Base-by-base conservation (phyloP, 2,113 vertebrate genomes). In the Cynopterus brachyotis region DNA sequence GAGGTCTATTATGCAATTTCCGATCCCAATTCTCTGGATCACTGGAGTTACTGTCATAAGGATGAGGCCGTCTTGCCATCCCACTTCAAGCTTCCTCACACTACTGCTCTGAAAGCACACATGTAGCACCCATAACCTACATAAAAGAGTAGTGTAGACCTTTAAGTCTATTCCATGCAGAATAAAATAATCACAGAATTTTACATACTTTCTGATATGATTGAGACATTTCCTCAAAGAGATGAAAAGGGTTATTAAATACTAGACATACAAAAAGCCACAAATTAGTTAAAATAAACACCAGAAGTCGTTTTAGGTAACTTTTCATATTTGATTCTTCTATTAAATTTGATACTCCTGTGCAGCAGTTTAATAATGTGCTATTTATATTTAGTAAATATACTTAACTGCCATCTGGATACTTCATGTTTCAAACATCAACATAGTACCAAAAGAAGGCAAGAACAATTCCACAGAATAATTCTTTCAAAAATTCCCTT, bases 11-110 rank as follows among this genome's bases (percentile, higher is more conserved):
- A 98, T 99, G 98, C 97, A 99, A 98, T 98, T 99, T 99, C 98
- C 98, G 98, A 98, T 99, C 99, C 98, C 99, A 99, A 98, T 99
- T 99, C 98, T 99, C 99, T 98, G 99, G 99, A 98, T 99, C 99
- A 98, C 99, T 99, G 98, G 99, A 99, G 99, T 99, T 99, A 98
- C 99, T 99, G 98, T 99, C 99, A 99, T 99, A 99, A 98, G 99
- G 99, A 98, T 99, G 99, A 98, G 99, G 99, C 98, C 98, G 99
- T 98, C 98, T 99, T 99, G 99, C 99, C 99, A 99, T 99, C 99
- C 99, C 99, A 99, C 99, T 98, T 97, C 97, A 98, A 99, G 98
- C 98, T 98, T 99, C 98, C 99, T 98, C 98, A 98, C 98, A 99
- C 98, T 98, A 99, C 69, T 98, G 98, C 98, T 99, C 98, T 98